phyloP scores from a whole-genome alignment of 2,797 vertebrate genomes.

The Hypotaenidia philippensis region DNA sequence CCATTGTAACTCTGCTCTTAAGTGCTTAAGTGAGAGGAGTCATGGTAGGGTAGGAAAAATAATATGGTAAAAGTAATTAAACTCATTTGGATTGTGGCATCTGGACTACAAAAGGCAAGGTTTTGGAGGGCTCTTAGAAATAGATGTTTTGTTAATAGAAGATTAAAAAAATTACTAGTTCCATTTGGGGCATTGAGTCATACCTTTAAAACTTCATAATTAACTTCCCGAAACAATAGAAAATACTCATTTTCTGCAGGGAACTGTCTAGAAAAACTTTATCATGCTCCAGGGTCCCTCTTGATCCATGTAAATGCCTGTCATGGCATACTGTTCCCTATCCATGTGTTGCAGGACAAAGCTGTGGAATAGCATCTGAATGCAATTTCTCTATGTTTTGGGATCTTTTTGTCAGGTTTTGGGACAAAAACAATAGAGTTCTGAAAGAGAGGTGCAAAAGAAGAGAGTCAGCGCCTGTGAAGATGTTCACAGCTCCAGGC shows the following conservation, averaged over 20 bases:
- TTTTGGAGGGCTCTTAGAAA: slow-evolving; percentile 46
- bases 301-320: background rate
- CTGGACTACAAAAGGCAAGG: slow-evolving; percentile 9
- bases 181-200: background rate
- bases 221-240: slow-evolving; percentile 4
- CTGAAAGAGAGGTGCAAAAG: background rate
- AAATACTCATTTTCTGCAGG: background rate
- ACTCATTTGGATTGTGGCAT: slow-evolving; percentile 15
- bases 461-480: background rate
- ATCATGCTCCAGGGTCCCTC: background rate
- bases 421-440: background rate
- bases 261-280: background rate
- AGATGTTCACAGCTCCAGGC: background rate
- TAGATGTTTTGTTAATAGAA: slow-evolving; percentile 45
- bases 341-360: background rate
- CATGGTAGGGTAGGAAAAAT: slow-evolving; percentile 25
- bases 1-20: background rate
- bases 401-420: background rate
- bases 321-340: background rate
- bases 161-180: slow-evolving; percentile 16
- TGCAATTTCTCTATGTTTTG: background rate
- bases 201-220: slow-evolving; percentile 13
- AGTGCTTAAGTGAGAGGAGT: slow-evolving; percentile 17
- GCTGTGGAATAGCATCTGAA: background rate
- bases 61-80: slow-evolving; percentile 50